A percentile compares a stretch with the other conserved stretches of the same genome.
Evolutionary conservation across 2,888 invertebrate genomes (phyloP).

Genomic region (Polydrusus tereticollis): DNA sequence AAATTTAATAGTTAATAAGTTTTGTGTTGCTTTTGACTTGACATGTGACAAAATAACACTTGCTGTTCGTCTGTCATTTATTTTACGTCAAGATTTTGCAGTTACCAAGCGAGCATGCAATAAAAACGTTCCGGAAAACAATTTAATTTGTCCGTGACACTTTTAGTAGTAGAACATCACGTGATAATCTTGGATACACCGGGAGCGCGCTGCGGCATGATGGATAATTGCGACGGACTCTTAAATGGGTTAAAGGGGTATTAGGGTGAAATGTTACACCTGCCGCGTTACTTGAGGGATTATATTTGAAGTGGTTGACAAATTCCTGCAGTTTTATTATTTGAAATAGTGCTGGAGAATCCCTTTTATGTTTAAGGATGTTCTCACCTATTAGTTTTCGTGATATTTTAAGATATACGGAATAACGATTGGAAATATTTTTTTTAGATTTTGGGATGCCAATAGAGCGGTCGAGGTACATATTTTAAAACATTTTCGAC

Average conservation of each 20-base stretch:
- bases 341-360: background rate
- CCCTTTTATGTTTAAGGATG: too few relatives aligned
- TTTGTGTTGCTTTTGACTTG: too few relatives aligned
- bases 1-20: too few relatives aligned
- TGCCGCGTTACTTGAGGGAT: constrained; percentile 32
- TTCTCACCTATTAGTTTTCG: too few relatives aligned
- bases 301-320: constrained; percentile 1
- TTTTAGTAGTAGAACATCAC: background rate
- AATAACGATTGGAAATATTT: too few relatives aligned
- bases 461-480: too few relatives aligned
- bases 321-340: constrained; percentile 24
- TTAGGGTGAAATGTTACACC: constrained; percentile 28
- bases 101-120: background rate
- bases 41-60: too few relatives aligned
- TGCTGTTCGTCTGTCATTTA: too few relatives aligned
- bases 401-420: too few relatives aligned
- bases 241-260: constrained; percentile 28
- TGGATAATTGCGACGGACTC: background rate
- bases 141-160: constrained; percentile 10
- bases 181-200: constrained; percentile 6
- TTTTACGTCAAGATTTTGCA: too few relatives aligned
- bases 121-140: background rate
- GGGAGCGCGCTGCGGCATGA: background rate
- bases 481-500: too few relatives aligned
- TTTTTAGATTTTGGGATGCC: too few relatives aligned